These are phyloP conservation scores for Drosophila emarginata DNA, from an alignment of 2,888 invertebrate genomes.

Conservation along the genomic window DNA sequence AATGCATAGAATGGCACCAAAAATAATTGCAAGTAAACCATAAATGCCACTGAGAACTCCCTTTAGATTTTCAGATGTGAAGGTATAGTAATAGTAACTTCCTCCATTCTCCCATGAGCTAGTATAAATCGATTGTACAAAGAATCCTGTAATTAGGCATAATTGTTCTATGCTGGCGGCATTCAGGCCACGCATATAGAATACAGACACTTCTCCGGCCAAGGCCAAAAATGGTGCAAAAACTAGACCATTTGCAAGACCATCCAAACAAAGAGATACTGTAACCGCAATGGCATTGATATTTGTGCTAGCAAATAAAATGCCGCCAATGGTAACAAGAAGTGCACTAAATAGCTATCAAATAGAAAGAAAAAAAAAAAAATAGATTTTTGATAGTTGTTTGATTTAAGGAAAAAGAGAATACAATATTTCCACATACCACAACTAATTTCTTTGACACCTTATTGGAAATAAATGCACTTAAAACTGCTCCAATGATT, in stretches of 20 bases:
- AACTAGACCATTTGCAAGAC: constrained; percentile 73
- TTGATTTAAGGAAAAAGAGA: background rate
- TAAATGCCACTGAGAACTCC: constrained; percentile 52
- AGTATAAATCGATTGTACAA: constrained; percentile 59
- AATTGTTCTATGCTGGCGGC: constrained; percentile 54
- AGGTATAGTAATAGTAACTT: background rate
- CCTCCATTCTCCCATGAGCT: constrained; percentile 17
- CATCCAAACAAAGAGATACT: constrained; percentile 74
- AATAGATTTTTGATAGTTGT: accelerated
- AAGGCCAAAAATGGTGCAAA: constrained; percentile 73
- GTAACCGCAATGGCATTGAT: constrained; percentile 35
- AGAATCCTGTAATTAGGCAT: constrained; percentile 57
- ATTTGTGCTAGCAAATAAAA: constrained; percentile 48
- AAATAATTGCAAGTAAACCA: constrained; percentile 56
- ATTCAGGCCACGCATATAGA: constrained; percentile 59
- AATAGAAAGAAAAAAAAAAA: background rate
- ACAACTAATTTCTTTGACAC: constrained; percentile 66
- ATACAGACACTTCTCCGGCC: constrained; percentile 67
- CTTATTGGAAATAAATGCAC: constrained; percentile 54
- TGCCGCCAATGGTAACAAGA: constrained; percentile 69
- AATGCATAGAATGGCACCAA: constrained; percentile 45
- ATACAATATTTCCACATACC: constrained; percentile 49
- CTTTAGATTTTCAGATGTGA: constrained; percentile 56
- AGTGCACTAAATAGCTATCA: constrained; percentile 52
- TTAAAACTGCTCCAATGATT: constrained; percentile 71